Evolutionary conservation across 35 echinoderm and acorn worm species (phyloP).

Genomic region (Apostichopus japonicus): DNA sequence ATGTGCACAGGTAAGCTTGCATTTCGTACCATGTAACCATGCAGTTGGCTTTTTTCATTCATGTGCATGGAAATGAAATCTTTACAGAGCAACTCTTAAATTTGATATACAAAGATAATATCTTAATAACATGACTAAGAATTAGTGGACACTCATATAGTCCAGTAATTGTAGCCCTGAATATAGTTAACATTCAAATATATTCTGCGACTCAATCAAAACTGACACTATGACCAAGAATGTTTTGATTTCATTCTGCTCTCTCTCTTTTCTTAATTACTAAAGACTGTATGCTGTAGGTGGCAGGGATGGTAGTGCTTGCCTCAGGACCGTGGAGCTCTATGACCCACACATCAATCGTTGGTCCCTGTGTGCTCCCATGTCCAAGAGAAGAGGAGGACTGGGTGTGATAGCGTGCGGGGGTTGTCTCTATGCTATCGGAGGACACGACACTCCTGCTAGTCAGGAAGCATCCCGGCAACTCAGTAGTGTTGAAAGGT

Average conservation of each 20-base stretch:
- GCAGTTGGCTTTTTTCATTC: no score
- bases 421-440: slow-evolving; percentile 88
- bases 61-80: no score
- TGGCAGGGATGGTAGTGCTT: slow-evolving; percentile 89
- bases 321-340: slow-evolving; percentile 78
- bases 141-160: no score
- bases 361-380: slow-evolving; percentile 90
- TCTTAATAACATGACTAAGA: background rate
- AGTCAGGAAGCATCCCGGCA: slow-evolving; percentile 89
- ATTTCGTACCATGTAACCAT: no score
- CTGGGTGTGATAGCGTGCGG: slow-evolving; percentile 83
- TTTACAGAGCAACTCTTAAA: no score
- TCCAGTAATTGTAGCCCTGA: background rate
- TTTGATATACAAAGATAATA: no score
- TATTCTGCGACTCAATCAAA: background rate
- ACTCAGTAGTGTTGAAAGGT: slow-evolving; percentile 97
- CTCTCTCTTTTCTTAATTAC: background rate
- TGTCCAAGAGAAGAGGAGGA: slow-evolving; percentile 81
- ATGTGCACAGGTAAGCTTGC: no score
- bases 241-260: no score
- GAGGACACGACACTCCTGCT: slow-evolving; percentile 90
- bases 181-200: background rate
- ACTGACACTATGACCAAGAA: no score
- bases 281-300: slow-evolving; percentile 90
- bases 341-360: slow-evolving; percentile 94